These are phyloP conservation scores for Aptenodytes patagonicus DNA, from an alignment of 2,113 vertebrate species.

Conservation along the genomic window DNA sequence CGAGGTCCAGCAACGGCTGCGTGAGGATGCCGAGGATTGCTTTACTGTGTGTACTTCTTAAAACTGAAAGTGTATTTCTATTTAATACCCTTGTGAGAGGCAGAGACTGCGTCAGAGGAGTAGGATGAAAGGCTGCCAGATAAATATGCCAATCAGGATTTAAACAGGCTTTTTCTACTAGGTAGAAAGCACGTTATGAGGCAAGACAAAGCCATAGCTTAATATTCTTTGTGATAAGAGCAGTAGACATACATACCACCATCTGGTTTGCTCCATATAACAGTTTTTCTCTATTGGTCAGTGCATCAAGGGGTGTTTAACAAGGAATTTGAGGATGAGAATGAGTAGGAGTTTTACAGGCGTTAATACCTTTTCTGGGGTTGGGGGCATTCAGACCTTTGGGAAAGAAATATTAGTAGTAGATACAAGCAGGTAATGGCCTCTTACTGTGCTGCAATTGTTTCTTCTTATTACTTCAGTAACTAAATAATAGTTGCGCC, in stretches of 20 bases:
- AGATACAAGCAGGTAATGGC: not conserved
- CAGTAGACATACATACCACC: not conserved
- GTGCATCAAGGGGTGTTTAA: not conserved
- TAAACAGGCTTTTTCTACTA: not conserved
- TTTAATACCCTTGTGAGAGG: not conserved
- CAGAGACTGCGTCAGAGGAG: not conserved
- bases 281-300: not conserved
- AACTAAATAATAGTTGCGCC: not conserved
- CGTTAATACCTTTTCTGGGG: not conserved
- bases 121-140: not conserved
- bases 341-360: not conserved
- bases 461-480: not conserved
- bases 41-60: not conserved
- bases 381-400: not conserved
- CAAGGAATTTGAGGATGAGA: not conserved
- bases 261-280: not conserved
- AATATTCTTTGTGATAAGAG: not conserved
- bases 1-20: accelerated
- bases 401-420: not conserved
- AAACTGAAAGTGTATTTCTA: not conserved
- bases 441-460: not conserved
- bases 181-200: not conserved
- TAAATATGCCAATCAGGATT: slow-evolving; percentile 3
- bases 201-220: slow-evolving; percentile 15
- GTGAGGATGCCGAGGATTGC: not conserved